Evolutionary conservation across 2,797 vertebrate genomes (phyloP), one percentile per base, ranked within the genome.

Genomic region (Chaenodraco wilsoni): DNA sequence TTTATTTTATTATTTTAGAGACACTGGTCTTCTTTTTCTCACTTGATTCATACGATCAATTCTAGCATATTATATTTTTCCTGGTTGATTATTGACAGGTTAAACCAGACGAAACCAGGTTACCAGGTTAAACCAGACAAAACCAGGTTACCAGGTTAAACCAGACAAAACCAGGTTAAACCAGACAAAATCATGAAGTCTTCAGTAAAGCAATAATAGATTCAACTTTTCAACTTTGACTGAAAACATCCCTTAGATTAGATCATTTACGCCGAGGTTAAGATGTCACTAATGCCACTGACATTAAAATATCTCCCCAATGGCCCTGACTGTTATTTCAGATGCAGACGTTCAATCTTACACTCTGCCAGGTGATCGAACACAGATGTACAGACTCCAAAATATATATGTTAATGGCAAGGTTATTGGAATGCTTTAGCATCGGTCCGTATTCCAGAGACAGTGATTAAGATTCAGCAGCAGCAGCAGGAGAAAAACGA

Each of bases 341-440:
- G 41, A 62, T 33, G 9, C 41, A 60, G 7, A 37, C 66, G 51
- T 58, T 19, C 40, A 52, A 63, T 59, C 57, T 46, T 41, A 6
- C 14, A 52, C 60, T 31, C n/a, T 48, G 74, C 73, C 58, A 64
- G 52, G 56, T 74, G 71, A 76, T 90, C 65, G 58, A 71, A 78
- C 69, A 50, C 23, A 65, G 23, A 15, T 49, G 33, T 60, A 52
- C 49, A 62, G n/a, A 59, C 65, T 72, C 46, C 41, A 62, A 56
- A 69, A 76, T 59, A 19, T 59, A 67, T 63, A 12, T 57, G 12
- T 31, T 70, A 46, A 63, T 27, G 63, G 70, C 78, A 75, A 63
- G 59, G 57, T 70, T 70, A 74, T 81, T 72, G 73, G 48, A 57
- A 64, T 21, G 15, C 55, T 51, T 78, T 56, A 61, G 66, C 48